These are phyloP conservation scores for Alloscopus bannaensis DNA, from an alignment of 2,888 invertebrate species.

Conservation along the genomic window DNA sequence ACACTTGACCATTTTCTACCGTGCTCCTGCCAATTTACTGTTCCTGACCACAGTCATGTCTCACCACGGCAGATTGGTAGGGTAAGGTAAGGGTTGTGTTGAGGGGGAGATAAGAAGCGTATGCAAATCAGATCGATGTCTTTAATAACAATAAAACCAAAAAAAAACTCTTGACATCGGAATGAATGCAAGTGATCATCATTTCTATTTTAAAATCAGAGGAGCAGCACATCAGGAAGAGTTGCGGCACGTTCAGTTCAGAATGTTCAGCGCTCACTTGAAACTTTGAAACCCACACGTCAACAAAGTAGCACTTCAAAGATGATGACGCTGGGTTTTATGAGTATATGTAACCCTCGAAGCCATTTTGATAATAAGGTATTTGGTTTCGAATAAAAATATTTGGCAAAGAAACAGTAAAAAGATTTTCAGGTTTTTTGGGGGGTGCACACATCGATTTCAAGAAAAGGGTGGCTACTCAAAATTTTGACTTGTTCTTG, in stretches of 20 bases:
- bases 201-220: too few relatives aligned
- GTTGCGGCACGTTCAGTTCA: too few relatives aligned
- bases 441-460: too few relatives aligned
- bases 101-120: slow-evolving; percentile 1
- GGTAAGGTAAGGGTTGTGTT: slow-evolving; percentile 7
- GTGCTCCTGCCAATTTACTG: slow-evolving; percentile 14
- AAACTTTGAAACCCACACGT: slow-evolving; percentile 21
- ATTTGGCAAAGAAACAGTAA: too few relatives aligned
- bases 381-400: background rate
- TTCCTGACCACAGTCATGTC: slow-evolving; percentile 43
- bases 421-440: too few relatives aligned
- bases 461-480: too few relatives aligned
- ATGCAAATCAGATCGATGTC: slow-evolving; percentile 41
- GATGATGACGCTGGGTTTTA: slow-evolving; percentile 4
- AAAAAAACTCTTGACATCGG: slow-evolving; percentile 30
- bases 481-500: too few relatives aligned
- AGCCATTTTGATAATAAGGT: slow-evolving; percentile 16
- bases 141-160: slow-evolving; percentile 27
- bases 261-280: too few relatives aligned
- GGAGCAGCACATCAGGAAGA: too few relatives aligned
- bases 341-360: slow-evolving; percentile 18
- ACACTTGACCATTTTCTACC: background rate
- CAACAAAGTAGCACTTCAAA: slow-evolving; percentile 16
- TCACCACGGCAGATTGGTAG: slow-evolving; percentile 20
- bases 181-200: too few relatives aligned